These are phyloP conservation scores for Leucoraja erinaceus DNA, from an alignment of 2,113 vertebrate species.

Conservation along the genomic window DNA sequence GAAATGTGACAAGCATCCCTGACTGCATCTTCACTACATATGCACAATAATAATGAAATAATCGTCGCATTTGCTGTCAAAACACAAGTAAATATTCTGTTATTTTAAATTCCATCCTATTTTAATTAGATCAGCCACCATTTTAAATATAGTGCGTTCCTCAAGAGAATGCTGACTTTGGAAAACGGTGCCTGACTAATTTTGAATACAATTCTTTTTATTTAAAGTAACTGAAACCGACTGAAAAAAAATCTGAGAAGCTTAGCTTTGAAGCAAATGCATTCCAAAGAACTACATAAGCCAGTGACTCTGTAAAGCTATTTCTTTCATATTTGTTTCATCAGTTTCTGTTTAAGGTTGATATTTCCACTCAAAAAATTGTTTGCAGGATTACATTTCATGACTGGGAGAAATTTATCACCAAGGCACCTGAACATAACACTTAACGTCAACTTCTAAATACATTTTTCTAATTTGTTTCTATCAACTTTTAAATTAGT, in stretches of 20 bases:
- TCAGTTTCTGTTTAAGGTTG: neutral
- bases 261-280: neutral
- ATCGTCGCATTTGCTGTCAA: neutral
- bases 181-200: neutral
- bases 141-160: neutral
- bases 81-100: neutral
- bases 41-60: neutral
- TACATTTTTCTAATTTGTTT: neutral
- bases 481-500: slow-evolving; percentile 14
- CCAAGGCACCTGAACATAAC: neutral
- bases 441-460: neutral
- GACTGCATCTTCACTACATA: neutral
- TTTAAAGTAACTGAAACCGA: neutral
- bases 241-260: neutral
- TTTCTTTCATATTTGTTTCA: neutral
- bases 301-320: neutral
- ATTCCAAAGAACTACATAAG: neutral
- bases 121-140: neutral
- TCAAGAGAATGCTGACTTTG: neutral
- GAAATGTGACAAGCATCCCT: neutral
- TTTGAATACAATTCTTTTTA: neutral
- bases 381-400: neutral
- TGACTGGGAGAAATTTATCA: neutral
- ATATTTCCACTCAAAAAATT: neutral
- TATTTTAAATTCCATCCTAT: neutral